Percentiles rank a stretch among this genome's conserved stretches.
These are phyloP conservation scores for Sylvilagus floridanus DNA, from an alignment of 2,797 vertebrate species.

Conservation along the genomic window DNA sequence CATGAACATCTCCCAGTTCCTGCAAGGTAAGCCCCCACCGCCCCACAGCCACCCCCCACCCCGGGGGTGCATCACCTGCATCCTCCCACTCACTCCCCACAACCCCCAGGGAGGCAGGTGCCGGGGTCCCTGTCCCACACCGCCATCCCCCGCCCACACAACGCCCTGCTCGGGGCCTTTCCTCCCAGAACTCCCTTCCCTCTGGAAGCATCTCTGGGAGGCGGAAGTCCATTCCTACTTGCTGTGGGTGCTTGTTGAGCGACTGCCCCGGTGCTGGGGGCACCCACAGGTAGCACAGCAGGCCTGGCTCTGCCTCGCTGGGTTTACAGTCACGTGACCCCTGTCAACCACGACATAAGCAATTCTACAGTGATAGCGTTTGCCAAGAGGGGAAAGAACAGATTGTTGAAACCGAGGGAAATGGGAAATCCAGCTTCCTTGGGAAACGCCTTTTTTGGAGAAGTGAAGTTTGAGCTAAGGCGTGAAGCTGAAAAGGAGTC, in stretches of 20 bases:
- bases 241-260: neutral
- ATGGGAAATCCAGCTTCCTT: neutral
- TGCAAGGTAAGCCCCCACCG: constrained; percentile 74
- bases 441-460: neutral
- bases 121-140: neutral
- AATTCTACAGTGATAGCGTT: neutral
- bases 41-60: neutral
- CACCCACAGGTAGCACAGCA: neutral
- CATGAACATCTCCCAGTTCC: neutral
- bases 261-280: neutral
- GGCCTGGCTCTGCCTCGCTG: neutral
- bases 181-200: neutral
- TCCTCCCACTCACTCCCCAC: neutral
- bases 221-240: neutral
- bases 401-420: neutral
- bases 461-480: neutral
- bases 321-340: too few species aligned
- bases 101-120: neutral
- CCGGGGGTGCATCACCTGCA: neutral
- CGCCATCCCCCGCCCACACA: neutral
- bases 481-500: neutral
- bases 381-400: neutral
- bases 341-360: neutral
- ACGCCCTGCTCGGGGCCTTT: neutral
- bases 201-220: neutral